Evolutionary conservation across 2,797 vertebrate species (phyloP).

Genomic region (Channa striata): DNA sequence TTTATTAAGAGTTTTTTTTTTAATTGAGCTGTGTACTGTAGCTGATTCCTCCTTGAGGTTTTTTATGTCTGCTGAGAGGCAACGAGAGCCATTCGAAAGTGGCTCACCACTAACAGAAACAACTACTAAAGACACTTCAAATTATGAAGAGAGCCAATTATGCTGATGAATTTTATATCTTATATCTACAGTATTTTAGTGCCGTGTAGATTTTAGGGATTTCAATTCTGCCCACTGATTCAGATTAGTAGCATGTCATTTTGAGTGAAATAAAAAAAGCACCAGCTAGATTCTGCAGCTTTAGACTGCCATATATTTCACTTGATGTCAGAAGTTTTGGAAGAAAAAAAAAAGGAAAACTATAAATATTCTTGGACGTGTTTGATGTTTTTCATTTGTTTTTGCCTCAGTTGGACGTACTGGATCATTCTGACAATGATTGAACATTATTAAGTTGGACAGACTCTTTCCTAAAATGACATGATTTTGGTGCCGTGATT

Average conservation of each 20-base stretch:
- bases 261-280: constrained; percentile 12
- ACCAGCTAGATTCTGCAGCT: not conserved
- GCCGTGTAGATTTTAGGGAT: not conserved
- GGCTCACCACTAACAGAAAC: constrained; percentile 19
- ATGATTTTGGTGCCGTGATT: constrained; percentile 1
- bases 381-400: not conserved
- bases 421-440: constrained; percentile 6
- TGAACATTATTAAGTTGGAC: constrained; percentile 5
- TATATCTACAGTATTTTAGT: not conserved
- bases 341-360: not conserved
- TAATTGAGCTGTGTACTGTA: constrained; percentile 59
- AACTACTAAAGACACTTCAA: constrained; percentile 18
- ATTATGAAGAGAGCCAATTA: constrained; percentile 24
- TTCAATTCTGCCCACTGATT: not conserved
- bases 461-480: not conserved
- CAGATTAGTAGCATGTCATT: not conserved
- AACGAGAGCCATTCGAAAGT: not conserved
- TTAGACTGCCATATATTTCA: not conserved
- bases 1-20: constrained; percentile 74
- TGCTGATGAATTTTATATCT: constrained; percentile 11
- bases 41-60: constrained; percentile 47
- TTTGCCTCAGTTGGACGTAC: not conserved
- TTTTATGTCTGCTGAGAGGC: constrained; percentile 37
- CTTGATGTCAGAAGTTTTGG: not conserved
- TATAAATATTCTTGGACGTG: not conserved